These are phyloP conservation scores for Reticulitermes lucifugus DNA, from an alignment of 2,888 invertebrate genomes.

Conservation along the genomic window DNA sequence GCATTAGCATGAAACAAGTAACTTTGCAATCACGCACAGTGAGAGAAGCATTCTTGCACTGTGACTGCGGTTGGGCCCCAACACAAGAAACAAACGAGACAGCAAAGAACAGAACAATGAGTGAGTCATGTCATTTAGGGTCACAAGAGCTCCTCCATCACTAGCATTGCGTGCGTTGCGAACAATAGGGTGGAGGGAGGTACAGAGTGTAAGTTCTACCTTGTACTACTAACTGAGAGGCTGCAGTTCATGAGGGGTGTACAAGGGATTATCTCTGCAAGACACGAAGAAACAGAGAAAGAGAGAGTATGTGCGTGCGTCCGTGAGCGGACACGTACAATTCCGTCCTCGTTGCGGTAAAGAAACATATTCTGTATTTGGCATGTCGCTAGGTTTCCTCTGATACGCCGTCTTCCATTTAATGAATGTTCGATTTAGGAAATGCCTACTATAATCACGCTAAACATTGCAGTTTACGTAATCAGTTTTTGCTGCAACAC, in stretches of 20 bases:
- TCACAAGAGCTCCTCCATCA: constrained; percentile 8
- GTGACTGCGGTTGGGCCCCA: neutral
- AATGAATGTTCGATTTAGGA: no score
- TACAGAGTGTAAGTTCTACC: neutral
- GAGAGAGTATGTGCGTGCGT: no score
- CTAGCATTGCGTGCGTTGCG: neutral
- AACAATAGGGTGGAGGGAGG: neutral
- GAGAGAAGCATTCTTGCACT: neutral
- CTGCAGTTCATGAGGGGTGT: neutral
- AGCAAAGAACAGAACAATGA: neutral
- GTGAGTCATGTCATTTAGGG: constrained; percentile 10
- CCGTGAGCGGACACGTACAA: no score
- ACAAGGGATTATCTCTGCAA: no score
- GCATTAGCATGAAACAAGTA: neutral
- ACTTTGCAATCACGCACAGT: neutral
- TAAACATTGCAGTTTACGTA: no score
- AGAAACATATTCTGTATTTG: no score
- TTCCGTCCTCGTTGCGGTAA: no score
- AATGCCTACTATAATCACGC: no score
- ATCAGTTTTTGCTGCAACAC: no score
- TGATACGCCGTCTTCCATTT: no score
- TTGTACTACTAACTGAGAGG: neutral
- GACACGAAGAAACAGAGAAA: no score
- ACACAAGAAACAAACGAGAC: neutral
- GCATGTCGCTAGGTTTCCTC: no score